A percentile compares a stretch with the other conserved stretches of the same genome.
Evolutionary conservation across 2,888 invertebrate genomes (phyloP).

Genomic region (Drosophila subsilvestris): DNA sequence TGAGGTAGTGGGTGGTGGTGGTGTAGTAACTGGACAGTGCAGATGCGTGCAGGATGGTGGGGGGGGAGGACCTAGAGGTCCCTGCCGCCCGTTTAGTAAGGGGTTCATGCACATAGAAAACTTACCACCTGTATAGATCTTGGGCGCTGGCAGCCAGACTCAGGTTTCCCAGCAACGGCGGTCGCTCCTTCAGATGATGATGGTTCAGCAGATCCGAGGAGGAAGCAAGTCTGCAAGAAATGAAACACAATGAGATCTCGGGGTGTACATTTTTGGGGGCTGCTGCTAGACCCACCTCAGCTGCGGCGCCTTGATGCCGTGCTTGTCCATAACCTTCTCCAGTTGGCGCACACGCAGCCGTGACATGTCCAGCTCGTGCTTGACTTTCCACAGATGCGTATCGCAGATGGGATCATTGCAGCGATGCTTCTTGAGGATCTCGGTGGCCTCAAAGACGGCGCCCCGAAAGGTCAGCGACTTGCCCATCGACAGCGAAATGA

Average conservation of each 20-base stretch:
- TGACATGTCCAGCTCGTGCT: slow-evolving; percentile 95
- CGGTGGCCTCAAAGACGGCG: slow-evolving; percentile 91
- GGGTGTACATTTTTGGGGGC: too few species aligned
- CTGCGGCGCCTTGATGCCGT: slow-evolving; percentile 92
- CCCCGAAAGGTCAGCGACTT: slow-evolving; percentile 93
- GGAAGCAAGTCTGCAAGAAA: slow-evolving; percentile 85
- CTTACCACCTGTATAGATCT: slow-evolving; percentile 85
- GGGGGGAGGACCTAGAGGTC: not conserved
- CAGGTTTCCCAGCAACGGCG: slow-evolving; percentile 85
- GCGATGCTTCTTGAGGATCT: slow-evolving; percentile 89
- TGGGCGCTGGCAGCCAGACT: slow-evolving; percentile 85
- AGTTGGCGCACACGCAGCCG: slow-evolving; percentile 92
- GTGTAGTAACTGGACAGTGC: not conserved
- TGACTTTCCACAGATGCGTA: slow-evolving; percentile 94
- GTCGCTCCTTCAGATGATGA: slow-evolving; percentile 85
- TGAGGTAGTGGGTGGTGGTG: too few species aligned
- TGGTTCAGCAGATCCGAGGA: slow-evolving; percentile 87
- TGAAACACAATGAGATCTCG: not conserved
- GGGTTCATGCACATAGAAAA: slow-evolving; percentile 69
- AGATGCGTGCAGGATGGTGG: slow-evolving; percentile 1
- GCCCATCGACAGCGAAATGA: slow-evolving; percentile 95
- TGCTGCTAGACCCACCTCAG: slow-evolving; percentile 84
- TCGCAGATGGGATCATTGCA: slow-evolving; percentile 92
- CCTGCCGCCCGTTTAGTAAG: not conserved
- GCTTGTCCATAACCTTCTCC: slow-evolving; percentile 92